Evolutionary conservation across 2,797 vertebrate species (phyloP).

Genomic region (Chiroxiphia lanceolata): DNA sequence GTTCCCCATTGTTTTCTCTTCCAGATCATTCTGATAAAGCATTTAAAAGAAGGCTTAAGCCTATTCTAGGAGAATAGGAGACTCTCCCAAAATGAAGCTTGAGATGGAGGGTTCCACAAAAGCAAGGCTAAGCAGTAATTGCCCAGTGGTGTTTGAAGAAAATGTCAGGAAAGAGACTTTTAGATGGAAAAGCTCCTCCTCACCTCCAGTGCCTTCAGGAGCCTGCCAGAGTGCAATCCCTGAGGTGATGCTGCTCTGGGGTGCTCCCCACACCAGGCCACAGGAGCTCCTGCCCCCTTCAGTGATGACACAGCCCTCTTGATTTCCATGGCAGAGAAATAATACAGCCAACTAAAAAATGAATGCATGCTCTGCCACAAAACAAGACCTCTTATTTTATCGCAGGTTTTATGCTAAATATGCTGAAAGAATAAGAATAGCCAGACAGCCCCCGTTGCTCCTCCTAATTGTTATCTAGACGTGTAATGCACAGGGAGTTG

Average conservation of each 20-base stretch:
- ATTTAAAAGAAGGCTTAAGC: background rate
- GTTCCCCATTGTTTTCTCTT: background rate
- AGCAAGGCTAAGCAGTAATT: background rate
- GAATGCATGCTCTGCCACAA: background rate
- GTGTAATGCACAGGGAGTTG: background rate
- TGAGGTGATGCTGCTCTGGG: background rate
- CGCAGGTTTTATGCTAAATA: background rate
- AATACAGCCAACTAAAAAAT: background rate
- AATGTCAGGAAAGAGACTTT: background rate
- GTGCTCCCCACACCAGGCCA: fast-evolving
- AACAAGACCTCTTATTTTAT: conserved; percentile 14
- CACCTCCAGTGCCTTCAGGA: background rate
- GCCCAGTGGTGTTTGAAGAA: background rate
- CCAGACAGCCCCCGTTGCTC: background rate
- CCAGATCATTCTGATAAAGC: background rate
- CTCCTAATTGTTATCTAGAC: conserved; percentile 18
- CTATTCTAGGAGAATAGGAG: background rate
- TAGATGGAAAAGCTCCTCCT: background rate
- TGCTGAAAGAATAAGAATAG: background rate
- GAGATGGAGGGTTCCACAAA: background rate
- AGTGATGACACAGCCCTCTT: fast-evolving
- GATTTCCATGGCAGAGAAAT: background rate
- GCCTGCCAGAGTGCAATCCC: background rate
- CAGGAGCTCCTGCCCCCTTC: background rate
- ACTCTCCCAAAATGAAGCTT: background rate